Conservation (phyloP, 2,797 vertebrate species). For the Cuculus canorus region DNA sequence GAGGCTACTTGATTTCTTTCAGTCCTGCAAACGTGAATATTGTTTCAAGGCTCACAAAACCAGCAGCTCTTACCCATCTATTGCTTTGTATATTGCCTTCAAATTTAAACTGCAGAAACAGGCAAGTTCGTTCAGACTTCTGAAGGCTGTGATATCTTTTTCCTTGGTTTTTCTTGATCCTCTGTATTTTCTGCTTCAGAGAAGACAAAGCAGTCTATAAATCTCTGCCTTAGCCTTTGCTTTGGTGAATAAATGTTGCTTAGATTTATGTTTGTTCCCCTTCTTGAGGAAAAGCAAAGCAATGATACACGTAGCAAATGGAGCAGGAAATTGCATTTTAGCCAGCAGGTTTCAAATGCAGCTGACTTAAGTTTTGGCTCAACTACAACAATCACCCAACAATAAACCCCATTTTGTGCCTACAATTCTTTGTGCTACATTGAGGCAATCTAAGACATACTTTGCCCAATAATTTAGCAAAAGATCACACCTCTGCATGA, state of each 20-base stretch:
- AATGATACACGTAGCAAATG: background rate
- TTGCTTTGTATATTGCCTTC: background rate
- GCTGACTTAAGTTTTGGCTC: background rate
- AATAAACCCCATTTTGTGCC: background rate
- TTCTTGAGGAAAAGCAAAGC: background rate
- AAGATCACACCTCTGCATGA: background rate
- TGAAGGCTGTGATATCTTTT: background rate
- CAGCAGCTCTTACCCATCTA: background rate
- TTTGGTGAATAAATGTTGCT: constrained; percentile 3
- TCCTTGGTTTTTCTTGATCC: background rate
- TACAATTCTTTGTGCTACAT: fast-evolving
- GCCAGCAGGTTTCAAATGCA: background rate
- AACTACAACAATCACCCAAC: background rate
- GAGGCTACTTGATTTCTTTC: background rate
- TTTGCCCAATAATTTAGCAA: background rate
- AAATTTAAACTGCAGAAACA: background rate
- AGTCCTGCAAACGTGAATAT: background rate
- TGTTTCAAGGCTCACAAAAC: background rate
- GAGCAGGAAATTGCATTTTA: constrained; percentile 30
- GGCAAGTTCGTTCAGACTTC: background rate
- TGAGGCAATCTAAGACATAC: background rate
- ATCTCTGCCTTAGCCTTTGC: background rate
- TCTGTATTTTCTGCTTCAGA: constrained; percentile 43
- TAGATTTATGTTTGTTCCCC: background rate
- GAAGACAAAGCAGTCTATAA: background rate